Evolutionary conservation across 1,140 invertebrate genomes (phyloP).

Genomic region (Drosophila albomicans): DNA sequence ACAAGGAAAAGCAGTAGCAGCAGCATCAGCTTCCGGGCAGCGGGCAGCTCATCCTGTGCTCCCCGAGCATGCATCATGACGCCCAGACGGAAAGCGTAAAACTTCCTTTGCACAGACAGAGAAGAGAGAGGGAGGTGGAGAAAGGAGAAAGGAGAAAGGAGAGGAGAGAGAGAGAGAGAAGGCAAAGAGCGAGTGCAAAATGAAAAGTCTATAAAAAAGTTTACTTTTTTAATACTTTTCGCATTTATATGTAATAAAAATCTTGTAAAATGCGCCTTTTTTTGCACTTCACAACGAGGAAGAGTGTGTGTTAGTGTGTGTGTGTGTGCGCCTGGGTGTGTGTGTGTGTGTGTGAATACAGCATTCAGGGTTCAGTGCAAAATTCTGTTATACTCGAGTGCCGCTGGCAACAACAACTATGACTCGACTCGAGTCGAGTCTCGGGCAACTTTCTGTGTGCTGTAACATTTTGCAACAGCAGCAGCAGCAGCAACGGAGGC

Average conservation of each 20-base stretch:
- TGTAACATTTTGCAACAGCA: conserved; percentile 45
- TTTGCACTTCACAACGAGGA: conserved; percentile 73
- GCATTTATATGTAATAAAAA: conserved; percentile 82
- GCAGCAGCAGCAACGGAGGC: conserved; percentile 10
- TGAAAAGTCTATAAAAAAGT: conserved; percentile 82
- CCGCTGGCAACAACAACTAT: conserved; percentile 62
- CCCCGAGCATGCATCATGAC: conserved; percentile 77
- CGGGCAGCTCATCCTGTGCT: conserved; percentile 34
- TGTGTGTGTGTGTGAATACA: conserved; percentile 27
- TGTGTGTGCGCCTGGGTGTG: conserved; percentile 22
- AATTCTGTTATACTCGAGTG: conserved; percentile 72
- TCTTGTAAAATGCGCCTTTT: conserved; percentile 83
- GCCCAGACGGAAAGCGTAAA: conserved; percentile 74
- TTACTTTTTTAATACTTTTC: conserved; percentile 83
- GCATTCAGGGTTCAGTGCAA: conserved; percentile 76
- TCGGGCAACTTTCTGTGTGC: conserved; percentile 50
- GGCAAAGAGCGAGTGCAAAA: conserved; percentile 36
- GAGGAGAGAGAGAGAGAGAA: too few species aligned
- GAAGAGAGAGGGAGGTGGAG: too few species aligned
- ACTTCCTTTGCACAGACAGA: conserved; percentile 49
- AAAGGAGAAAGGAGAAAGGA: too few species aligned
- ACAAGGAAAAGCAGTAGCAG: conserved; percentile 12
- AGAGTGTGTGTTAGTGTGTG: conserved; percentile 3
- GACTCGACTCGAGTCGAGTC: conserved; percentile 18
- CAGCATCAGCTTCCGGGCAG: conserved; percentile 10